These are phyloP conservation scores for Uromys caudimaculatus DNA, from an alignment of 2,797 vertebrate species.

Conservation along the genomic window DNA sequence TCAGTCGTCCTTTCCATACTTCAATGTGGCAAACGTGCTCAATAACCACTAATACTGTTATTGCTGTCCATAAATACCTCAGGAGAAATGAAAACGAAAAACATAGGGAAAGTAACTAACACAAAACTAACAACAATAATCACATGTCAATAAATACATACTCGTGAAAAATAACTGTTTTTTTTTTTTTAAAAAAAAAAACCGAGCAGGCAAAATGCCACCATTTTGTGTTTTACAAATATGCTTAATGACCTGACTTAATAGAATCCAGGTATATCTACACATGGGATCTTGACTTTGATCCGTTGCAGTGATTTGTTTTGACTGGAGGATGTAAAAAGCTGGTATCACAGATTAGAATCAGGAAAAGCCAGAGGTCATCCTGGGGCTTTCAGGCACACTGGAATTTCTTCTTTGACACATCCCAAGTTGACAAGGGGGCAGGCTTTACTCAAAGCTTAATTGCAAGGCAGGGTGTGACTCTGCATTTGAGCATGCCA, in stretches of 20 bases:
- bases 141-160: background rate
- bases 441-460: conserved; percentile 25
- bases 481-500: background rate
- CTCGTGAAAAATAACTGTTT: conserved; percentile 17
- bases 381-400: background rate
- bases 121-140: background rate
- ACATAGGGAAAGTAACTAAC: background rate
- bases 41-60: background rate
- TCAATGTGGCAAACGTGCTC: background rate
- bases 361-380: background rate
- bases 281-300: background rate
- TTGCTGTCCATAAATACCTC: background rate
- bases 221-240: conserved; percentile 25
- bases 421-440: conserved; percentile 26
- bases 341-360: background rate
- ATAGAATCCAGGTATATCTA: background rate
- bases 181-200: background rate
- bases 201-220: background rate
- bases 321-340: conserved; percentile 19
- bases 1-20: background rate
- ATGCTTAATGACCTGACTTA: conserved; percentile 4
- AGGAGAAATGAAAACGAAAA: conserved; percentile 19
- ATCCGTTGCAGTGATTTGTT: background rate
- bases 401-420: conserved; percentile 32
- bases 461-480: background rate